These are phyloP conservation scores for Rhineura floridana DNA, from an alignment of 2,113 vertebrate genomes.

Conservation along the genomic window DNA sequence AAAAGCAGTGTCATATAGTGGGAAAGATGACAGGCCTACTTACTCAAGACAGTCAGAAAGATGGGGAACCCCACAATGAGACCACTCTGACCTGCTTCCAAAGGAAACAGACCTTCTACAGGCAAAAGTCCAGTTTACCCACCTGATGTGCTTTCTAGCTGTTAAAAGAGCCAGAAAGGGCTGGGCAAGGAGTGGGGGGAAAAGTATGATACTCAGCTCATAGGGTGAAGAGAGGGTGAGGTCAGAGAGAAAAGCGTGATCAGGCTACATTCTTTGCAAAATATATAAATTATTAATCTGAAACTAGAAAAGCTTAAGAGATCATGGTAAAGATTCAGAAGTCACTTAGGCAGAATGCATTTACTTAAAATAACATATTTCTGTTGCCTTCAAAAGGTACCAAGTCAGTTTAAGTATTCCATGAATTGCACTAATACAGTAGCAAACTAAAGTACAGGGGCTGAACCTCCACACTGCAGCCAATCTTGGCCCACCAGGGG, in stretches of 20 bases:
- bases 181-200: background rate
- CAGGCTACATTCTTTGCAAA: background rate
- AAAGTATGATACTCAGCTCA: background rate
- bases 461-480: too few relatives aligned
- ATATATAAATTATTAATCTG: background rate
- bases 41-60: background rate
- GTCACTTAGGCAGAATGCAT: background rate
- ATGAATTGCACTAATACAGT: too few relatives aligned
- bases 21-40: background rate
- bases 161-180: background rate
- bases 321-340: background rate
- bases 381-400: background rate
- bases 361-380: background rate
- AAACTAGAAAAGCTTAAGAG: background rate
- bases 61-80: background rate
- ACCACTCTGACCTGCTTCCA: background rate
- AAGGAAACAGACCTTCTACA: background rate
- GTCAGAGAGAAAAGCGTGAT: background rate
- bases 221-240: background rate
- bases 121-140: background rate
- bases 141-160: background rate
- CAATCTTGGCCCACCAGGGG: too few relatives aligned
- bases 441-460: too few relatives aligned
- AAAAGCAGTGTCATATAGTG: background rate
- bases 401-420: background rate